These are phyloP conservation scores for Eilema sororculum DNA, from an alignment of 2,888 invertebrate species.

Conservation along the genomic window DNA sequence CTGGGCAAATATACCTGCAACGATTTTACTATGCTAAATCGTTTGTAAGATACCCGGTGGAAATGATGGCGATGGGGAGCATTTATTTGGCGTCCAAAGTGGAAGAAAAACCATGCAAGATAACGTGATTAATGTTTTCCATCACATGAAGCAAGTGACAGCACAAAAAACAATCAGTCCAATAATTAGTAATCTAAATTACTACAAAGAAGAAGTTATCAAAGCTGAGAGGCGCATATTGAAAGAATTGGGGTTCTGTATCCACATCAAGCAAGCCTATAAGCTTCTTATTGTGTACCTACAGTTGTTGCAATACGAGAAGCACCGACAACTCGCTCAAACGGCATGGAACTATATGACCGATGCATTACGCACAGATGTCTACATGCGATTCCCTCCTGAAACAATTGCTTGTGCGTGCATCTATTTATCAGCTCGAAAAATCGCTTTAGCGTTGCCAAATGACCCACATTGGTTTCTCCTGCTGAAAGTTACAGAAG, in stretches of 20 bases:
- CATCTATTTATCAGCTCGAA: conserved; percentile 97
- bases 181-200: conserved; percentile 96
- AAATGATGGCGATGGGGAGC: conserved; percentile 99
- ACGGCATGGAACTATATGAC: conserved; percentile 99
- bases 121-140: conserved; percentile 99
- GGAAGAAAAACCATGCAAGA: conserved; percentile 98
- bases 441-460: conserved; percentile 94
- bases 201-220: conserved; percentile 97
- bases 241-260: conserved; percentile 99
- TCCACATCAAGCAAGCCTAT: conserved; percentile 99
- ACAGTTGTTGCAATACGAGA: conserved; percentile 96
- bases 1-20: conserved; percentile 99
- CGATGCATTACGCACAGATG: conserved; percentile 98
- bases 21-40: conserved; percentile 99
- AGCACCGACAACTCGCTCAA: conserved; percentile 96
- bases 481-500: conserved; percentile 94
- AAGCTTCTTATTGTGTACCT: conserved; percentile 98
- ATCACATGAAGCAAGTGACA: conserved; percentile 98
- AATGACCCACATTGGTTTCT: conserved; percentile 96
- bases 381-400: conserved; percentile 97
- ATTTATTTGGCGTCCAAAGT: conserved; percentile 99
- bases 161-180: conserved; percentile 95
- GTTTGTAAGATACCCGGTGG: conserved; percentile 98
- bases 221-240: conserved; percentile 98
- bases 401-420: conserved; percentile 99